Evolutionary conservation across 2,113 vertebrate species (phyloP).

Genomic region (Mohoua ochrocephala): DNA sequence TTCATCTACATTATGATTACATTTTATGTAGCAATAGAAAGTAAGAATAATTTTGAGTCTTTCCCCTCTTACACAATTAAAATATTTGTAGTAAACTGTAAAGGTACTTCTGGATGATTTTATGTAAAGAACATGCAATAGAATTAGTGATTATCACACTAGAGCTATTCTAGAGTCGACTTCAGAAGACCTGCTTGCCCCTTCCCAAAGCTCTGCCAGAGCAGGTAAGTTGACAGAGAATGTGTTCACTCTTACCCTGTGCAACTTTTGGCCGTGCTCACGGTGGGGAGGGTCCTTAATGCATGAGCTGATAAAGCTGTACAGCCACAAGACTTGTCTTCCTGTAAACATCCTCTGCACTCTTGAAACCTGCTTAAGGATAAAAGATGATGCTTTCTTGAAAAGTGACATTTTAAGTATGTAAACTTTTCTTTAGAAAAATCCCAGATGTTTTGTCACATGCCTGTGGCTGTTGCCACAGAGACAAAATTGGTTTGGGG

Average conservation of each 20-base stretch:
- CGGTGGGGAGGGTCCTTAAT: neutral
- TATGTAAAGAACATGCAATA: neutral
- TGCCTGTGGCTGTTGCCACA: neutral
- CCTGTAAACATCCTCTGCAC: neutral
- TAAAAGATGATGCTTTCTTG: neutral
- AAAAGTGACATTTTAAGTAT: neutral
- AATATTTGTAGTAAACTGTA: neutral
- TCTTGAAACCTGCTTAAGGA: neutral
- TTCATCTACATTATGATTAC: neutral
- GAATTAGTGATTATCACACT: neutral
- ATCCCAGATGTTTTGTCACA: neutral
- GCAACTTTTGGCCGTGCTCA: neutral
- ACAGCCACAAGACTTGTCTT: neutral
- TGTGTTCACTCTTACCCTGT: accelerated
- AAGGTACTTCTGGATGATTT: neutral
- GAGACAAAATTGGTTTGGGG: neutral
- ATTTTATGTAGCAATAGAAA: neutral
- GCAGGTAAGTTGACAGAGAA: neutral
- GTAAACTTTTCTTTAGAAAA: neutral
- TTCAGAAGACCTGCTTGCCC: neutral
- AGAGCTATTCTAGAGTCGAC: neutral
- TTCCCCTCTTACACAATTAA: neutral
- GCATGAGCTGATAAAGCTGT: neutral
- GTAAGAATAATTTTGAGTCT: neutral
- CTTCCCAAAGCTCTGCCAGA: neutral